Conservation (phyloP, 2,113 vertebrate genomes). For the Ovis aries region DNA sequence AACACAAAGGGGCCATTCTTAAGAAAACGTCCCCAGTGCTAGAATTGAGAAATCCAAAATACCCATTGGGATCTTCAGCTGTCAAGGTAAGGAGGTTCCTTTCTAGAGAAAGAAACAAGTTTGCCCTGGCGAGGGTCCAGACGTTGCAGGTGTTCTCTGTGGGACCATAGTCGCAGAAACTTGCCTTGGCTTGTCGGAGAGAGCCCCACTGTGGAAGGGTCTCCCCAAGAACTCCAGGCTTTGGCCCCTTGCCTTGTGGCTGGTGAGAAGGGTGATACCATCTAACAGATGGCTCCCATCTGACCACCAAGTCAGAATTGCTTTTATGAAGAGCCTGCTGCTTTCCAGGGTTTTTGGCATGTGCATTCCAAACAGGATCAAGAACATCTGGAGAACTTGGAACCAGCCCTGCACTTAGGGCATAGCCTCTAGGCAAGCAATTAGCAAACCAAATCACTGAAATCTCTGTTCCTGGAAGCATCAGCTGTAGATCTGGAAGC, state of each 20-base stretch:
- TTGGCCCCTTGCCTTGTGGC: background rate
- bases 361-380: constrained; percentile 64
- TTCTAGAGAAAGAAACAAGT: background rate
- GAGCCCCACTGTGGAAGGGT: background rate
- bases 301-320: constrained; percentile 64
- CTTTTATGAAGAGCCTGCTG: constrained; percentile 57
- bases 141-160: background rate
- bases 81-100: background rate
- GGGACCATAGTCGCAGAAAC: background rate
- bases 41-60: background rate
- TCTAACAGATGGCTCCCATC: constrained; percentile 62
- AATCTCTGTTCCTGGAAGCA: constrained; percentile 49
- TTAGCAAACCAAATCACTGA: constrained; percentile 59
- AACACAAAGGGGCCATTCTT: constrained; percentile 29
- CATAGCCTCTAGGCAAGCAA: constrained; percentile 67
- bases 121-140: background rate
- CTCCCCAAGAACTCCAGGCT: background rate
- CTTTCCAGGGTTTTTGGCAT: constrained; percentile 71
- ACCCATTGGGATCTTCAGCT: background rate
- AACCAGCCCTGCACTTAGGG: constrained; percentile 51
- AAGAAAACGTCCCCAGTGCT: background rate
- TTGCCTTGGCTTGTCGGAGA: background rate
- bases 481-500: constrained; percentile 53
- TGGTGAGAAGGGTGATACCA: constrained; percentile 13
- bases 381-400: constrained; percentile 75